Conservation (phyloP, 2,113 vertebrate species). For the Eptesicus fuscus region DNA sequence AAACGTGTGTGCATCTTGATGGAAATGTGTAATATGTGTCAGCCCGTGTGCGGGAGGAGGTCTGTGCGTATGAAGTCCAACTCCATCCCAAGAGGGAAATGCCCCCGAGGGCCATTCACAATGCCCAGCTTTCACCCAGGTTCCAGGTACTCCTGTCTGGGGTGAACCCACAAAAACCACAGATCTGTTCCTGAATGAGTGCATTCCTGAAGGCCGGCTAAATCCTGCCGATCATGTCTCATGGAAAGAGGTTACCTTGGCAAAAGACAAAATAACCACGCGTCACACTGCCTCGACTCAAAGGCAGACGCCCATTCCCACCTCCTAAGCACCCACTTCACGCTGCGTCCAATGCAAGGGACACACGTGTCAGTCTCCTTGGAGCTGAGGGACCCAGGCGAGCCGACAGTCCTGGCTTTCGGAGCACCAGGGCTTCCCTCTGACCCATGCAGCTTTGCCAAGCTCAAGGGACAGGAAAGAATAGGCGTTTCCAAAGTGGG, state of each 20-base stretch:
- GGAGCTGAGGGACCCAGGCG: not conserved
- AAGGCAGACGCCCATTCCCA: not conserved
- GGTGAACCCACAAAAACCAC: not conserved
- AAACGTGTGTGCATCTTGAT: not conserved
- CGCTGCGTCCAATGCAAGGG: not conserved
- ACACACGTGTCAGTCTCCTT: accelerated
- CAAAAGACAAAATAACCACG: not conserved
- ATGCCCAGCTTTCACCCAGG: accelerated
- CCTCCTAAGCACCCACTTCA: not conserved
- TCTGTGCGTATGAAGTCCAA: not conserved
- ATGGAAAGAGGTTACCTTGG: not conserved
- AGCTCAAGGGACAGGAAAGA: not conserved
- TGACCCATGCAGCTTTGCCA: not conserved
- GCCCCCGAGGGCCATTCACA: not conserved
- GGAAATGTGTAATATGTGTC: not conserved
- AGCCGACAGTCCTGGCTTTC: not conserved
- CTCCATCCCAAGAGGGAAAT: not conserved
- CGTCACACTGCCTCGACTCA: not conserved
- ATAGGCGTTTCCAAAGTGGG: not conserved
- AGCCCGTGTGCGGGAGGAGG: not conserved
- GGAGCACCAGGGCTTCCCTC: not conserved
- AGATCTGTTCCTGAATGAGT: not conserved
- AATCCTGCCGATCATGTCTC: not conserved
- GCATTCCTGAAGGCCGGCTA: conserved; percentile 53
- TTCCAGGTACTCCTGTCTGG: not conserved